A percentile compares a stretch with the other conserved stretches of the same genome.
These are phyloP conservation scores for Drosophila kokeensis DNA, from an alignment of 2,888 invertebrate species.

Conservation along the genomic window DNA sequence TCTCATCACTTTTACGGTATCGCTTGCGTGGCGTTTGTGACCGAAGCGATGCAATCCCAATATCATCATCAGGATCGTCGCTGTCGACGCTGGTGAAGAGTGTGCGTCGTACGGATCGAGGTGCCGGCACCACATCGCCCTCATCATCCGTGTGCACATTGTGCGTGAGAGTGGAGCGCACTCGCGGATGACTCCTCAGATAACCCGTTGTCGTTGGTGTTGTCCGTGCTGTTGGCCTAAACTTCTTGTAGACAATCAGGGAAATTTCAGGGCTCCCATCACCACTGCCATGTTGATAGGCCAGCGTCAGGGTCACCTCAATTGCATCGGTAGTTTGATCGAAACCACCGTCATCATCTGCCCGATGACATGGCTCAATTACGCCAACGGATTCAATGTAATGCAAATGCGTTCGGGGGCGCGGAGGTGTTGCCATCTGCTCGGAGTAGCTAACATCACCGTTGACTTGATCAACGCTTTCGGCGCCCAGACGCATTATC, in stretches of 20 bases:
- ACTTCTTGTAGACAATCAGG: constrained; percentile 8
- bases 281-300: background rate
- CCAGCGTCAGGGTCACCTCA: constrained; percentile 6
- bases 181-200: background rate
- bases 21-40: constrained; percentile 11
- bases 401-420: background rate
- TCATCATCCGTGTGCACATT: constrained; percentile 12
- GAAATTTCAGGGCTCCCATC: background rate
- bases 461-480: background rate
- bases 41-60: background rate
- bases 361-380: constrained; percentile 4
- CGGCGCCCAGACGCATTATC: background rate
- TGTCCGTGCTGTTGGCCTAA: constrained; percentile 5
- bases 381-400: constrained; percentile 16
- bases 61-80: constrained; percentile 4
- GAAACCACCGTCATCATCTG: constrained; percentile 5
- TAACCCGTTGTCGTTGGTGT: background rate
- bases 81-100: constrained; percentile 8
- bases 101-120: constrained; percentile 3
- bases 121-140: constrained; percentile 4
- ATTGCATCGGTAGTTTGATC: background rate
- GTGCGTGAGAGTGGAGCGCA: background rate
- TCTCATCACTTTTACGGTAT: background rate
- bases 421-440: constrained; percentile 8
- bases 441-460: background rate